Evolutionary conservation across 2,888 invertebrate genomes (phyloP).

Genomic region (Cremastinae sp.): DNA sequence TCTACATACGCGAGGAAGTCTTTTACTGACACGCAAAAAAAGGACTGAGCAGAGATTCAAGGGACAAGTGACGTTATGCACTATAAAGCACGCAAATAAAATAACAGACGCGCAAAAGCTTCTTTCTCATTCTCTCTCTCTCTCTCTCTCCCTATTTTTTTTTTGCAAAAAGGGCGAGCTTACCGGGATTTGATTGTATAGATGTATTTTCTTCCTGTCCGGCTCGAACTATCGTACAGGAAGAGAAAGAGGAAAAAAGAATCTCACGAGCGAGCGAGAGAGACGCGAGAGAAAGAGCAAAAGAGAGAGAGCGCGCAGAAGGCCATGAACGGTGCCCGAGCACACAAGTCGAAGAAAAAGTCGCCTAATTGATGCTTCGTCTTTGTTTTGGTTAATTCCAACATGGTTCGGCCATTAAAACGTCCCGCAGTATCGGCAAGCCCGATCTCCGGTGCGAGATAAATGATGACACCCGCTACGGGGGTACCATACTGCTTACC

Average conservation of each 20-base stretch:
- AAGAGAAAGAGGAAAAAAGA: too few species aligned
- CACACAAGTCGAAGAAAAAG: conserved; percentile 79
- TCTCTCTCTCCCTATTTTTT: too few species aligned
- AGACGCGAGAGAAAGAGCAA: conserved; percentile 39
- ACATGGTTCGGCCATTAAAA: conserved; percentile 88
- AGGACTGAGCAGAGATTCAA: conserved; percentile 46
- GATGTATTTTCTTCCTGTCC: too few species aligned
- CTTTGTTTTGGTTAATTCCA: conserved; percentile 86
- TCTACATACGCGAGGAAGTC: conserved; percentile 3
- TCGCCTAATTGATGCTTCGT: conserved; percentile 86
- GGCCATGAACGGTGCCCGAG: conserved; percentile 59
- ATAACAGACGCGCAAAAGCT: conserved; percentile 10
- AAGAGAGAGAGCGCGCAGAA: conserved; percentile 48
- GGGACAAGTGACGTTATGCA: conserved; percentile 61
- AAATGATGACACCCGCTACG: conserved; percentile 83
- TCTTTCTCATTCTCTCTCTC: neutral
- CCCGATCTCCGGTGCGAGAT: conserved; percentile 83
- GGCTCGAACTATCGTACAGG: too few species aligned
- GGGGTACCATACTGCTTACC: conserved; percentile 79
- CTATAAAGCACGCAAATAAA: conserved; percentile 44
- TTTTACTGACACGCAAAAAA: conserved; percentile 42
- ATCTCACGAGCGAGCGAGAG: neutral
- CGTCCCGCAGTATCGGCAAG: conserved; percentile 83
- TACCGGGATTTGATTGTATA: too few species aligned
- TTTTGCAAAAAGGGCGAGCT: neutral